A percentile compares a stretch with the other conserved stretches of the same genome.
Evolutionary conservation across 2,113 vertebrate genomes (phyloP).

Genomic region (Bostrychus sinensis): DNA sequence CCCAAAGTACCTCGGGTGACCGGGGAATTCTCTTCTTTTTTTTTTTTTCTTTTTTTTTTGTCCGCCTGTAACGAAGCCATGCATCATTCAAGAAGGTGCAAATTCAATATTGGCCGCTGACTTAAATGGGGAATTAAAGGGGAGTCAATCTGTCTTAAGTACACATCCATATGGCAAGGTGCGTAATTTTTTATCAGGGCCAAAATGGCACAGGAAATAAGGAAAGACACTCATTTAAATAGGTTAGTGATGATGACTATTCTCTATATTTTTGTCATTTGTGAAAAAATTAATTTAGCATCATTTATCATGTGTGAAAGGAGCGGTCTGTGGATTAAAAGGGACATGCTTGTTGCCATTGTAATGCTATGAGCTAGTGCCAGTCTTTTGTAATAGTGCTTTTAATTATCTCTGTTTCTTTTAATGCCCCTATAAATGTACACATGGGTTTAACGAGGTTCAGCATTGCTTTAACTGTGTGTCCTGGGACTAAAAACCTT

Average conservation of each 20-base stretch:
- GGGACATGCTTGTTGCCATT: not conserved
- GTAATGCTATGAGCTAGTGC: too few species aligned
- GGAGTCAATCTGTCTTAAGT: conserved; percentile 1
- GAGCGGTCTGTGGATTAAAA: not conserved
- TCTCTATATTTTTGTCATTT: not conserved
- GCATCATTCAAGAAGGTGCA: conserved; percentile 60
- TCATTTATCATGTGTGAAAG: not conserved
- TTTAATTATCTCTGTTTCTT: too few species aligned
- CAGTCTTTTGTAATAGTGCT: not conserved
- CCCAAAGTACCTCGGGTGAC: conserved; percentile 50
- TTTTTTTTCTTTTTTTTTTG: conserved; percentile 55
- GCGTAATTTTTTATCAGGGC: not conserved
- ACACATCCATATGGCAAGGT: not conserved
- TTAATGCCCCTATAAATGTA: too few species aligned
- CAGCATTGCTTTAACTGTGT: too few species aligned
- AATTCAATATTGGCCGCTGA: conserved; percentile 28
- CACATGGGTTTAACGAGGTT: too few species aligned
- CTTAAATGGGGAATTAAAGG: conserved; percentile 21
- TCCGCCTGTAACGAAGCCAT: conserved; percentile 38
- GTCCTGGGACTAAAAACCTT: too few species aligned
- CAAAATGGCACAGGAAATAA: not conserved
- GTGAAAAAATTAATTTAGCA: not conserved
- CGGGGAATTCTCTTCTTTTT: conserved; percentile 45
- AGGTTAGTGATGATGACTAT: not conserved
- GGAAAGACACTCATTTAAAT: not conserved